phyloP scores from a whole-genome alignment of 2,113 vertebrate species.

The Muntiacus muntjak region DNA sequence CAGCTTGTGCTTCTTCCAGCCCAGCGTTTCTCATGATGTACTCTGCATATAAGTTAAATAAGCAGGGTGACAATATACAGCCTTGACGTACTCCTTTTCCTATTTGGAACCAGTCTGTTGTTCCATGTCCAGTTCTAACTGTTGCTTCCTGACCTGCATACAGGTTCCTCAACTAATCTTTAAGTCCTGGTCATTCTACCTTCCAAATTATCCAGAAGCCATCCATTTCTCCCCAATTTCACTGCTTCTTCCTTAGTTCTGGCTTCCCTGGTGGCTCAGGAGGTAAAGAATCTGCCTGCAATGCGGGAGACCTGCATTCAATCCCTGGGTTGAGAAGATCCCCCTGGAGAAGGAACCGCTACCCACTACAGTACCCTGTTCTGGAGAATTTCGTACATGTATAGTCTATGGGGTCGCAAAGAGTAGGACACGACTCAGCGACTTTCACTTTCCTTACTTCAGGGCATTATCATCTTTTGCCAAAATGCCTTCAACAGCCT shows the following conservation, averaged over 20 bases:
- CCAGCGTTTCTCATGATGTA: no score
- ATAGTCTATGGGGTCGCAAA: background rate
- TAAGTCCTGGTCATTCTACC: background rate
- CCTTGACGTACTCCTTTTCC: no score
- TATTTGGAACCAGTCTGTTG: no score
- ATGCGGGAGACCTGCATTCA: background rate
- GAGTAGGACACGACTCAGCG: background rate
- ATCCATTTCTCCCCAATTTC: background rate
- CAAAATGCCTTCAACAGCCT: background rate
- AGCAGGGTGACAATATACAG: no score
- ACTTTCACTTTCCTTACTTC: background rate
- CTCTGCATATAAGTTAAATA: no score
- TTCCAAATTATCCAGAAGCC: conserved; percentile 11
- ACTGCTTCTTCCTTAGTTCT: background rate
- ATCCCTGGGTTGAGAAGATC: background rate
- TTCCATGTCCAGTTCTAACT: no score
- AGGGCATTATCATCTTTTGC: background rate
- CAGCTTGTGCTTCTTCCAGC: no score
- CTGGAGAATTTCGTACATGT: background rate
- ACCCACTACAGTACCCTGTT: background rate
- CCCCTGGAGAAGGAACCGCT: background rate
- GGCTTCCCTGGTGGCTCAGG: background rate
- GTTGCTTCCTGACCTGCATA: no score
- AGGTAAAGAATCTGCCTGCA: background rate
- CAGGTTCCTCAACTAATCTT: background rate